Evolutionary conservation across 2,797 vertebrate species (phyloP).

Genomic region (Poeciliopsis presidionis): DNA sequence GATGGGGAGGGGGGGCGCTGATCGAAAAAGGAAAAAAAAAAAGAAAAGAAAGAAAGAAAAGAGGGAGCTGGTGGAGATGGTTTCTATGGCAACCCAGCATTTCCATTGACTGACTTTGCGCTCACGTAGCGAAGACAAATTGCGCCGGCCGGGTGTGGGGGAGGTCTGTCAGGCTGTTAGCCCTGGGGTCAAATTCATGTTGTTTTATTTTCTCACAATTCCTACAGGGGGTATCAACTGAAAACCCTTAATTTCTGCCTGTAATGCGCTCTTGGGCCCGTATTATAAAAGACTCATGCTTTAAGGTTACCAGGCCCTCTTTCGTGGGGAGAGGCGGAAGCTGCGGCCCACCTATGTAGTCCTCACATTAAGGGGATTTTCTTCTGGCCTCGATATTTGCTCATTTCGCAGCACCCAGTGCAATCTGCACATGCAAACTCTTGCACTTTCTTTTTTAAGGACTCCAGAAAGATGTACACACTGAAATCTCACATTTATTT

Average conservation of each 20-base stretch:
- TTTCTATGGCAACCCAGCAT: conserved; percentile 84
- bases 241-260: conserved; percentile 72
- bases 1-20: background rate
- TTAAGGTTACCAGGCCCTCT: conserved; percentile 61
- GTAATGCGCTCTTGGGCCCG: conserved; percentile 62
- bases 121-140: conserved; percentile 86
- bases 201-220: conserved; percentile 82
- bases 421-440: background rate
- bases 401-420: conserved; percentile 30
- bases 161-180: conserved; percentile 81
- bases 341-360: conserved; percentile 43
- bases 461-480: conserved; percentile 29
- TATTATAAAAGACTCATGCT: conserved; percentile 63
- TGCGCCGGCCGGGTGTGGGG: conserved; percentile 76
- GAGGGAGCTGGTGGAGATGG: conserved; percentile 74
- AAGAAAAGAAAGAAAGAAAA: conserved; percentile 48
- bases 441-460: conserved; percentile 14
- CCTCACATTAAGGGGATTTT: conserved; percentile 37
- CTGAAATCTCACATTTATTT: conserved; percentile 32
- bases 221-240: conserved; percentile 71
- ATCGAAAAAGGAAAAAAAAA: conserved; percentile 32
- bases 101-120: conserved; percentile 85
- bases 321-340: conserved; percentile 41
- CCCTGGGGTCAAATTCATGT: conserved; percentile 81
- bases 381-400: background rate